Evolutionary conservation across 1,140 invertebrate species (phyloP).

Genomic region (Brachionus koreanus): DNA sequence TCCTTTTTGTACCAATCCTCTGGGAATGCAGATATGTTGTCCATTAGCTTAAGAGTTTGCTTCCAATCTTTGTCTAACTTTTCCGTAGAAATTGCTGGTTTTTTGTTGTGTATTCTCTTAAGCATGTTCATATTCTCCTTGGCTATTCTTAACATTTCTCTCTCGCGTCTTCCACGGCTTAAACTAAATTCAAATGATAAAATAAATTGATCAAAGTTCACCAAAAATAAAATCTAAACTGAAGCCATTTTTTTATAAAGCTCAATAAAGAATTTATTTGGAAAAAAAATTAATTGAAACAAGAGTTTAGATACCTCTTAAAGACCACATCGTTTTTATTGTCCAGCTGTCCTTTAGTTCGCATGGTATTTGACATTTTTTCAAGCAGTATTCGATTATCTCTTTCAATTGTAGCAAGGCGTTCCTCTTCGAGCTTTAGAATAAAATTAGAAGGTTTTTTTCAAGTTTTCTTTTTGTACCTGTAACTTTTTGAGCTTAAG

Average conservation of each 20-base stretch:
- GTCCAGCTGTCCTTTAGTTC: constrained; percentile 53
- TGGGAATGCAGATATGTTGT: constrained; percentile 57
- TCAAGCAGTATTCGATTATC: constrained; percentile 56
- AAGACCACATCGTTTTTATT: constrained; percentile 55
- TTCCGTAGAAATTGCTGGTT: constrained; percentile 53
- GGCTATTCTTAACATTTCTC: constrained; percentile 53
- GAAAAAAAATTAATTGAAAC: neutral
- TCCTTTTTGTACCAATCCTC: constrained; percentile 55
- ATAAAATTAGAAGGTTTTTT: neutral
- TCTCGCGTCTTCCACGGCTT: constrained; percentile 54
- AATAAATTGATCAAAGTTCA: neutral
- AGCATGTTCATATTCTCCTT: constrained; percentile 55
- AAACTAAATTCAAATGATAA: constrained; percentile 48
- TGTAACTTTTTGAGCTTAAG: constrained; percentile 59
- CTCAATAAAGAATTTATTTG: neutral
- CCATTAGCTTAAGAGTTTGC: constrained; percentile 55
- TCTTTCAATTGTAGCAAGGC: constrained; percentile 55
- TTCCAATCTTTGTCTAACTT: constrained; percentile 54
- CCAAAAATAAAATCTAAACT: neutral
- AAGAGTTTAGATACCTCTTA: constrained; percentile 50
- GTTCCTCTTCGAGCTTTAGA: constrained; percentile 55
- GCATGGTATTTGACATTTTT: constrained; percentile 58
- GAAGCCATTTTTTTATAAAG: neutral
- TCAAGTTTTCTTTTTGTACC: constrained; percentile 47
- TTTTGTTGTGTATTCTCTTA: constrained; percentile 50